A percentile compares a stretch with the other conserved stretches of the same genome.
Evolutionary conservation across 2,888 invertebrate species (phyloP).

Genomic region (Automeris io): DNA sequence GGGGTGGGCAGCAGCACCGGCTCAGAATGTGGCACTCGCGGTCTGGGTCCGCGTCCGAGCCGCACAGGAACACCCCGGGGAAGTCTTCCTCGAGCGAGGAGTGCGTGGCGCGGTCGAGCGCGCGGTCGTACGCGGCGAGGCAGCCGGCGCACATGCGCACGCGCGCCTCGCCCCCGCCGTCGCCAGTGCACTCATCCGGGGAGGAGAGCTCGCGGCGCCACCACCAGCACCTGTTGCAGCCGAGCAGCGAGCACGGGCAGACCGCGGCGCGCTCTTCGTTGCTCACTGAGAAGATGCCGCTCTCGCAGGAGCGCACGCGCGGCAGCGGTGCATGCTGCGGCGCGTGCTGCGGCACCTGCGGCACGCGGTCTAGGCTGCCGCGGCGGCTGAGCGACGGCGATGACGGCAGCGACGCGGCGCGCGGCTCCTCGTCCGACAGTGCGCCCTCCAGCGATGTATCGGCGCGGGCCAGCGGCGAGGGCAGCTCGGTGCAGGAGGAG

Average conservation of each 20-base stretch:
- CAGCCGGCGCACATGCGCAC: conserved; percentile 39
- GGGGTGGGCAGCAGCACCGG: conserved; percentile 48
- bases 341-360: conserved; percentile 26
- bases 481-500: conserved; percentile 86
- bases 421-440: conserved; percentile 36
- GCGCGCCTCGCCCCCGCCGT: conserved; percentile 22
- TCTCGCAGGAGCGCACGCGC: conserved; percentile 87
- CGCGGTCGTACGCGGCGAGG: conserved; percentile 45
- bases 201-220: conserved; percentile 40
- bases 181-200: no score
- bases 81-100: conserved; percentile 60
- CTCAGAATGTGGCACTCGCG: conserved; percentile 50
- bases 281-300: conserved; percentile 92
- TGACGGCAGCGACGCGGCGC: conserved; percentile 53
- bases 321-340: conserved; percentile 63
- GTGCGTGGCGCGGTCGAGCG: conserved; percentile 29
- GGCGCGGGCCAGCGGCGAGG: conserved; percentile 78
- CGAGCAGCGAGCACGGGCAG: conserved; percentile 62
- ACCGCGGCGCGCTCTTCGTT: conserved; percentile 81
- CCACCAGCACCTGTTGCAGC: conserved; percentile 66
- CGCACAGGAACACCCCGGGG: conserved; percentile 51
- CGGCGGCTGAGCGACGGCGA: conserved; percentile 50
- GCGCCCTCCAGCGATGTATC: conserved; percentile 12
- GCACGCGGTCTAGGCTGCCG: conserved; percentile 34
- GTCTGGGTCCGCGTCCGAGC: conserved; percentile 18